A percentile compares a stretch with the other conserved stretches of the same genome.
phyloP scores from a whole-genome alignment of 2,888 invertebrate genomes.

The Priocnemis perturbator region DNA sequence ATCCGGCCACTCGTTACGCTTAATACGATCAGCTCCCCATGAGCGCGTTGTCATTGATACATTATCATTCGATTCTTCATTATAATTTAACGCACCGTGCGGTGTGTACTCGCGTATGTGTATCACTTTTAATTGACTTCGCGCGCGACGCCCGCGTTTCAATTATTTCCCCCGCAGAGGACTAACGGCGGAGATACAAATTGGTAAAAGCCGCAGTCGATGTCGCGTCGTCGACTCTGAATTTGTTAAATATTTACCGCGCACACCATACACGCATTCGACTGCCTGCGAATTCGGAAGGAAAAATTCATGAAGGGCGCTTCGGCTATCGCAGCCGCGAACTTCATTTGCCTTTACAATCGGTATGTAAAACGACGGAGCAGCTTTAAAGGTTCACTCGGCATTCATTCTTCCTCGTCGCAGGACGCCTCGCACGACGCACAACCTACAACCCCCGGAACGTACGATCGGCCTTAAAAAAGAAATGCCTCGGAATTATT shows the following conservation, averaged over 20 bases:
- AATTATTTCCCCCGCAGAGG: slow-evolving; percentile 17
- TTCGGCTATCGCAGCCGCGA: slow-evolving; percentile 18
- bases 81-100: neutral
- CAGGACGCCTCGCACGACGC: too few relatives aligned
- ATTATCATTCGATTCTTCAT: too few relatives aligned
- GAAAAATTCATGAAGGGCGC: slow-evolving; percentile 57
- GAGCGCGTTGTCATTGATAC: neutral
- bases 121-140: neutral
- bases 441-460: too few relatives aligned
- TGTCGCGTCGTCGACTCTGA: slow-evolving; percentile 32
- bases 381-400: slow-evolving; percentile 1
- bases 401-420: too few relatives aligned
- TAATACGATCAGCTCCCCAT: too few relatives aligned
- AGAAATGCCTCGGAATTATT: too few relatives aligned
- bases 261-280: slow-evolving; percentile 31
- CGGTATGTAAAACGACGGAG: slow-evolving; percentile 23
- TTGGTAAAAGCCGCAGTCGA: slow-evolving; percentile 28
- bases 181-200: slow-evolving; percentile 24
- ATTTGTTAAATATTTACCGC: slow-evolving; percentile 59
- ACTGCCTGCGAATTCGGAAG: slow-evolving; percentile 34
- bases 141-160: too few relatives aligned
- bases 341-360: slow-evolving; percentile 52
- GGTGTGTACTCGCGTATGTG: neutral
- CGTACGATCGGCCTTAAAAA: too few relatives aligned
- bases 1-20: neutral